Evolutionary conservation across 2,113 vertebrate species (phyloP), one percentile per base, ranked within the genome.

Genomic region (Eudyptes chrysolophus): DNA sequence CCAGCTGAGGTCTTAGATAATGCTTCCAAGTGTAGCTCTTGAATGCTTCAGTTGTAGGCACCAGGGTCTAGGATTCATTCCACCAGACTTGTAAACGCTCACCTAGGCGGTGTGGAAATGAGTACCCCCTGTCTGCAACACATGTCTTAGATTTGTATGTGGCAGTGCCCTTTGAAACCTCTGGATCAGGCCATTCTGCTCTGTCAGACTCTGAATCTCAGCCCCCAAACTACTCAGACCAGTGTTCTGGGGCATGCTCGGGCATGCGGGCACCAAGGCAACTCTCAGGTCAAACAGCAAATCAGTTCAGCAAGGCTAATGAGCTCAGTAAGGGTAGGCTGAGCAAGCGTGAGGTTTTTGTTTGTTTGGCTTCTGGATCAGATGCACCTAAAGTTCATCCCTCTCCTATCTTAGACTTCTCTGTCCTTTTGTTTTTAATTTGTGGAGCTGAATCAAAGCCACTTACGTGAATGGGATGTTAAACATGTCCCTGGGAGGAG

Each of bases 301-400:
- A 79, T 92, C 61, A 13, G 58, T 48, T 78, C 48, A 76, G 74
- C 84, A 69, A 52, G 87, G 80, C 57, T 79, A 66, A 58, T 72
- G 74, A 93, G 92, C 66, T 92, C 78, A 54, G 0, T 30, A n/a
- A 68, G 26, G 24, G 69, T 44, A 54, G 27, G 44, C 57, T 92
- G 44, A 65, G 49, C 70, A 89, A 87, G 61, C 6, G 1, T 49
- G 65, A 81, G 34, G 27, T 34, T 89, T 92, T 68, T 79, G 38
- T 84, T 95, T 96, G 77, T 55, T 87, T 93, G 78, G 15, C 22
- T 93, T 94, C 69, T 85, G 65, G 57, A 84, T 92, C 62, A 92
- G 57, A 79, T 76, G 62, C 36, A 87, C 16, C 24, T 52, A 6
- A 89, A 69, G 62, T 72, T 90, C 64, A 84, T 14, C 19, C 57